These are phyloP conservation scores for Melieria picta DNA, from an alignment of 2,888 invertebrate genomes.

Conservation along the genomic window DNA sequence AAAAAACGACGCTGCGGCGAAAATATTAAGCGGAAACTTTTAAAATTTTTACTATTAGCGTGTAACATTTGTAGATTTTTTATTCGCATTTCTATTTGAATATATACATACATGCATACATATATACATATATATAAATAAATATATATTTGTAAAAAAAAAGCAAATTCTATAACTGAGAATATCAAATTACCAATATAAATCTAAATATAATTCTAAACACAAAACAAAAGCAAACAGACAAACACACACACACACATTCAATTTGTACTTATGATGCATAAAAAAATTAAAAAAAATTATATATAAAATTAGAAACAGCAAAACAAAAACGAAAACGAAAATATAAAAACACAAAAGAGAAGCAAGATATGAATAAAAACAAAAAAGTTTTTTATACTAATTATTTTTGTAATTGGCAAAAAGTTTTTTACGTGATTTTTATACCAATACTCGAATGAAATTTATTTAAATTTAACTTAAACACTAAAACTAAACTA, in stretches of 20 bases:
- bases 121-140: constrained; percentile 13
- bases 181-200: constrained; percentile 22
- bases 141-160: constrained; percentile 25
- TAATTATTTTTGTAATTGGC: constrained; percentile 48
- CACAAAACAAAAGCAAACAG: constrained; percentile 12
- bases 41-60: constrained; percentile 27
- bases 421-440: constrained; percentile 35
- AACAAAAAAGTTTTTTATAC: constrained; percentile 48
- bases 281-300: constrained; percentile 39
- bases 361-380: constrained; percentile 39
- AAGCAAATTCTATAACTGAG: not conserved
- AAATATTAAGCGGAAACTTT: constrained; percentile 2
- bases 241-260: constrained; percentile 14
- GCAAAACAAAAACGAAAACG: constrained; percentile 37
- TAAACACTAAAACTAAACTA: constrained; percentile 12
- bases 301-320: constrained; percentile 32
- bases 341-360: constrained; percentile 30
- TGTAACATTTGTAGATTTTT: constrained; percentile 50
- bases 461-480: constrained; percentile 36
- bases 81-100: constrained; percentile 48
- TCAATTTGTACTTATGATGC: constrained; percentile 38
- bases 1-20: constrained; percentile 9
- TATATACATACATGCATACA: constrained; percentile 20
- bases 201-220: not conserved
- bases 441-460: constrained; percentile 29